Base-by-base conservation (phyloP, 1,140 invertebrate genomes). In the Ylistrum balloti region DNA sequence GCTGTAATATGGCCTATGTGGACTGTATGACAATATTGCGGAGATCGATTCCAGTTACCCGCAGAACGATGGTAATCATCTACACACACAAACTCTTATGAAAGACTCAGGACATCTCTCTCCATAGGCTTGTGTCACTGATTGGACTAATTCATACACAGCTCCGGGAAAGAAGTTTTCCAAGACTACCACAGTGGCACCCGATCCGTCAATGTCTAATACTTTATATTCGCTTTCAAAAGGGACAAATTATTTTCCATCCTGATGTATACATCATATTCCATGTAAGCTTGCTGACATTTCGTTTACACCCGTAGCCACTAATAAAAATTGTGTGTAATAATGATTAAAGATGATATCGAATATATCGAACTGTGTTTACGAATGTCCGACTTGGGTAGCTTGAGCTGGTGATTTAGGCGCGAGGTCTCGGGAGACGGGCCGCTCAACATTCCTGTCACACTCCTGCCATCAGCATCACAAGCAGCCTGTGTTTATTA, bases 171-270 rank as follows among this genome's bases (percentile, higher is more conserved):
- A 45, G 22, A 74, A 74, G 22, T 74, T 28, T n/a, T 28, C 56
- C 13, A 28, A 5, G 9, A 74, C 56, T 7, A 74, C n/a, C n/a
- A 28, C 15, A 28, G 56, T 74, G 56, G 56, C 56, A 74, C 56
- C n/a, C 56, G 56, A 74, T 74, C 56, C 56, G n/a, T 74, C 56
- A 74, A 74, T 74, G 56, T 74, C 56, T 28, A 74, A n/a, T 74
- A 74, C 56, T 74, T 74, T 74, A 74, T 74, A 74, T 74, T 74
- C 28, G 56, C 17, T 74, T 74, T 74, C 56, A 74, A 74, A 74
- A 74, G n/a, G 41, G 56, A 74, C 56, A 74, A n/a, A 74, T 28
- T 74, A 28, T 38, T 28, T 74, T n/a, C 56, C 5, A 28, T 74
- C 56, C 56, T 74, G 56, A 28, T 17, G 22, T 17, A 74, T 74